Evolutionary conservation across 2,888 invertebrate species (phyloP).

Genomic region (Macrophya alboannulata): DNA sequence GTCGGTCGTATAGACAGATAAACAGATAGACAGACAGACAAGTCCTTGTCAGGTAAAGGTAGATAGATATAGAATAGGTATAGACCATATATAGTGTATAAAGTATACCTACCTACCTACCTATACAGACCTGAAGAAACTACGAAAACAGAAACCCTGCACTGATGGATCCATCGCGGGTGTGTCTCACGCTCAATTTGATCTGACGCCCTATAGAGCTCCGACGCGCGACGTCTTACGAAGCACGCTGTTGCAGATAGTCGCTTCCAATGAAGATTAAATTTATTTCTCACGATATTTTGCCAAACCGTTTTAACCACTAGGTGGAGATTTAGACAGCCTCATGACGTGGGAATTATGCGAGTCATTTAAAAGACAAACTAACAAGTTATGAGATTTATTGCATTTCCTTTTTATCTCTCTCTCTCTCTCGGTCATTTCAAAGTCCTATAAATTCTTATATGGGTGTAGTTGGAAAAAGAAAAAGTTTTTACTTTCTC

Average conservation of each 20-base stretch:
- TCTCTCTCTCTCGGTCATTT: background rate
- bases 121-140: background rate
- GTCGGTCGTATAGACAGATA: conserved; percentile 19
- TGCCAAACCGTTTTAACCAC: conserved; percentile 17
- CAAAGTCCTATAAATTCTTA: background rate
- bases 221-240: background rate
- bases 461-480: background rate
- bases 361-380: conserved; percentile 4
- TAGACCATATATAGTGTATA: background rate
- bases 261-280: background rate
- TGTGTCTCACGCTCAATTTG: conserved; percentile 63
- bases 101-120: background rate
- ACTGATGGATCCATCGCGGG: conserved; percentile 70
- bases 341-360: background rate
- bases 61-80: conserved; percentile 31
- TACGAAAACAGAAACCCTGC: conserved; percentile 51
- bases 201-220: conserved; percentile 20
- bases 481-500: background rate
- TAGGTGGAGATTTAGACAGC: background rate
- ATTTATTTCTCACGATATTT: conserved; percentile 49
- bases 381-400: background rate
- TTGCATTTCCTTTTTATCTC: background rate
- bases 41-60: conserved; percentile 64
- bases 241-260: background rate
- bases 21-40: conserved; percentile 65